Percentiles rank a stretch among this genome's conserved stretches.
Conservation (phyloP, 2,113 vertebrate genomes). For the Morphnarchus princeps region DNA sequence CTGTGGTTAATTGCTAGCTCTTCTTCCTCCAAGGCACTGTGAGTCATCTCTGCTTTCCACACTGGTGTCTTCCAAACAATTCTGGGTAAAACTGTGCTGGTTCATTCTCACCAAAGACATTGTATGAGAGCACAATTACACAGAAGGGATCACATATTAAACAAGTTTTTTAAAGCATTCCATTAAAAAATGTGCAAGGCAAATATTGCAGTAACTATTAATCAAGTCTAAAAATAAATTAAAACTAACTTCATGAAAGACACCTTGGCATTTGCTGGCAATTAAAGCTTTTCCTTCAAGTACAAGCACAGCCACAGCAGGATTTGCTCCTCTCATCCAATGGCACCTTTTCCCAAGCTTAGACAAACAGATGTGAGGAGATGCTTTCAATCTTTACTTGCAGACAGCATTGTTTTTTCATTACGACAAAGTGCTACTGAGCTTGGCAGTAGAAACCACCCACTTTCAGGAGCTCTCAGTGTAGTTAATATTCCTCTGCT, state of each 20-base stretch:
- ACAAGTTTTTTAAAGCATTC: background rate
- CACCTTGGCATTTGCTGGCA: background rate
- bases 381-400: slow-evolving; percentile 49
- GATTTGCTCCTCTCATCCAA: slow-evolving; percentile 42
- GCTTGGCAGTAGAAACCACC: slow-evolving; percentile 43
- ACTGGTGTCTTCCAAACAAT: slow-evolving; percentile 48
- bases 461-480: slow-evolving; percentile 35
- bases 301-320: slow-evolving; percentile 23
- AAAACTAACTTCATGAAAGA: slow-evolving; percentile 34
- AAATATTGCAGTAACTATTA: slow-evolving; percentile 35
- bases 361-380: slow-evolving; percentile 29
- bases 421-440: slow-evolving; percentile 1
- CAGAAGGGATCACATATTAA: slow-evolving; percentile 21
- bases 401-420: slow-evolving; percentile 58
- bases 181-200: slow-evolving; percentile 41
- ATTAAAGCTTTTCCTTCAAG: slow-evolving; percentile 58
- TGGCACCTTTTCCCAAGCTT: slow-evolving; percentile 30
- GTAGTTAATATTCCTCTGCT: background rate
- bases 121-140: background rate
- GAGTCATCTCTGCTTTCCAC: slow-evolving; percentile 64
- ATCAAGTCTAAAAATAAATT: slow-evolving; percentile 57
- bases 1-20: slow-evolving; percentile 33
- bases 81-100: slow-evolving; percentile 39
- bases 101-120: slow-evolving; percentile 56
- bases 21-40: slow-evolving; percentile 45